phyloP scores from a whole-genome alignment of 2,797 vertebrate genomes.

The Onychomys torridus region DNA sequence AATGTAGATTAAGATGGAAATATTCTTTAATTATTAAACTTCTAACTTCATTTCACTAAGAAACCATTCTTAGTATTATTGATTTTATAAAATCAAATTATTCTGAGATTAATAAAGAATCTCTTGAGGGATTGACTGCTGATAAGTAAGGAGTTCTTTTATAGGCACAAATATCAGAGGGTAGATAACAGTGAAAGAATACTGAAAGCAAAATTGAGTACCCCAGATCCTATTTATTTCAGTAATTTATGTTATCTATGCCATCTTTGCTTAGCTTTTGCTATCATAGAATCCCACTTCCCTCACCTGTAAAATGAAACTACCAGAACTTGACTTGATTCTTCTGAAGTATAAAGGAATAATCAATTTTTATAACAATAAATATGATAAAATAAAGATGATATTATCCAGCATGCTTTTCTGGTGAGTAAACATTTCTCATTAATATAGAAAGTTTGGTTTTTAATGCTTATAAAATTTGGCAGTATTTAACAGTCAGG shows the following conservation, averaged over 20 bases:
- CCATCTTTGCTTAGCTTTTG: slow-evolving; percentile 25
- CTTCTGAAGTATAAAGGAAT: not conserved
- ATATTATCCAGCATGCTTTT: slow-evolving; percentile 31
- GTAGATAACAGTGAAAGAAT: not conserved
- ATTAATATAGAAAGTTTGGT: slow-evolving; percentile 7
- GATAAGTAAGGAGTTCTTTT: slow-evolving; percentile 24
- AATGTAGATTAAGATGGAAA: slow-evolving; percentile 35
- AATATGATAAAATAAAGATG: slow-evolving; percentile 36
- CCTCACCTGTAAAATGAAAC: not conserved
- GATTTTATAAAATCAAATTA: slow-evolving; percentile 71
- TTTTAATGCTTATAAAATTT: slow-evolving; percentile 73
- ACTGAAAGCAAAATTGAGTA: not conserved
- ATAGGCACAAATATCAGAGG: slow-evolving; percentile 22
- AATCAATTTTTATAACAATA: slow-evolving; percentile 30
- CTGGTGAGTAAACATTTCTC: slow-evolving; percentile 53
- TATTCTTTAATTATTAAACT: slow-evolving; percentile 71
- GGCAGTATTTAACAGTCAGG: slow-evolving; percentile 61
- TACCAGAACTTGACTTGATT: not conserved
- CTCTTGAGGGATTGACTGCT: slow-evolving; percentile 17
- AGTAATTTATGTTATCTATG: slow-evolving; percentile 9
- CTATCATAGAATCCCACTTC: not conserved
- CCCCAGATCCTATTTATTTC: not conserved
- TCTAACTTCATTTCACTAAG: slow-evolving; percentile 66
- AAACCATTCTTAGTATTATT: slow-evolving; percentile 66
- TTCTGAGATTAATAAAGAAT: slow-evolving; percentile 64